Evolutionary conservation across 2,888 invertebrate species (phyloP).

Genomic region (Acanthopleura granulata): DNA sequence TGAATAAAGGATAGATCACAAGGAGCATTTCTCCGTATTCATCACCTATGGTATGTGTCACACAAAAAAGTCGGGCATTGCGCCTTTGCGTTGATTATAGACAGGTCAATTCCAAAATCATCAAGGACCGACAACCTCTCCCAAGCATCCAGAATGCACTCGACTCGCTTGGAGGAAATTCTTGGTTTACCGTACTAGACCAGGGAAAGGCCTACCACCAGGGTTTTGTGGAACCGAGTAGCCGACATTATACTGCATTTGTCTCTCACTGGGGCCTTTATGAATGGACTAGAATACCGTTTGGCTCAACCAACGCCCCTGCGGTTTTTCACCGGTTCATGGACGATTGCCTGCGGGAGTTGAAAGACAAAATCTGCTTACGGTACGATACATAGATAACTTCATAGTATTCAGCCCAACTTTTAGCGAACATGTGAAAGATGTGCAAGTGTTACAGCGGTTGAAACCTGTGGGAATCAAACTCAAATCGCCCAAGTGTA

Average conservation of each 20-base stretch:
- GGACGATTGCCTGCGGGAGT: not conserved
- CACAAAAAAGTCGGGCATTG: too few relatives aligned
- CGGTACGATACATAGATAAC: not conserved
- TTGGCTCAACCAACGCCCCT: conserved; percentile 1
- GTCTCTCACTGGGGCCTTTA: conserved; percentile 1
- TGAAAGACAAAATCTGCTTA: not conserved
- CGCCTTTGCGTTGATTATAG: too few relatives aligned
- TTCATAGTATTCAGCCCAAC: not conserved
- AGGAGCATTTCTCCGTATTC: too few relatives aligned
- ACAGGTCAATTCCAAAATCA: too few relatives aligned
- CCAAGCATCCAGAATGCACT: too few relatives aligned
- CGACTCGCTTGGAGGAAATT: too few relatives aligned
- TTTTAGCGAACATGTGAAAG: not conserved
- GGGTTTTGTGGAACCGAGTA: not conserved
- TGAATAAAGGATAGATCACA: too few relatives aligned
- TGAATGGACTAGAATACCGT: conserved; percentile 2
- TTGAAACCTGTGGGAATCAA: not conserved
- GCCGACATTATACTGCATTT: not conserved
- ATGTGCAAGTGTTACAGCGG: not conserved
- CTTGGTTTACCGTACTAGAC: not conserved
- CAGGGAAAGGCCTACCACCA: conserved; percentile 10
- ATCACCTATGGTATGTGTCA: too few relatives aligned
- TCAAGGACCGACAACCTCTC: too few relatives aligned
- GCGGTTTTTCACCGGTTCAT: not conserved
- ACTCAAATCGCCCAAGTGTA: not conserved